Evolutionary conservation across 1,140 invertebrate genomes (phyloP).

Genomic region (Bombus superbus): DNA sequence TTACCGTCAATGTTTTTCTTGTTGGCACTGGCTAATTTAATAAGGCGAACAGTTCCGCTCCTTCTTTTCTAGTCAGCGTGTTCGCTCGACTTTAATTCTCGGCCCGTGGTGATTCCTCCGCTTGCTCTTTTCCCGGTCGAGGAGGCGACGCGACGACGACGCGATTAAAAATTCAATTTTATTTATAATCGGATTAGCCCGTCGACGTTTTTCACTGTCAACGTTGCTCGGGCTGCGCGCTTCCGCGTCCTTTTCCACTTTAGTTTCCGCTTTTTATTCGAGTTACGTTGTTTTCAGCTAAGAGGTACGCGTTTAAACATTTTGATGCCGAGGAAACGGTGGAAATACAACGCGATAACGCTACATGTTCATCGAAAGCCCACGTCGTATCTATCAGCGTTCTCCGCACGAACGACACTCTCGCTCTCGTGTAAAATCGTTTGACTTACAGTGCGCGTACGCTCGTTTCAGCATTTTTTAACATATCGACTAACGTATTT

Average conservation of each 20-base stretch:
- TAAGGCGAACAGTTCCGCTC: conserved; percentile 18
- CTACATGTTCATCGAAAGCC: background rate
- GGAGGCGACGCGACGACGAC: background rate
- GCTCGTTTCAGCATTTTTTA: no score
- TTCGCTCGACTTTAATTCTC: conserved; percentile 41
- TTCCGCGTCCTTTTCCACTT: background rate
- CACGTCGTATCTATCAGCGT: background rate
- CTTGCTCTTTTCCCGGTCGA: no score
- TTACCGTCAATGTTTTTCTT: conserved; percentile 37
- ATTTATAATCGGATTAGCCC: conserved; percentile 45
- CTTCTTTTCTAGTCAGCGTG: background rate
- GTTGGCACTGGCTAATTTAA: conserved; percentile 29
- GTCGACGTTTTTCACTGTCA: conserved; percentile 24
- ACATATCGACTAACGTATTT: background rate
- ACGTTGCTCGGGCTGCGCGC: background rate
- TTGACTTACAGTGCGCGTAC: no score
- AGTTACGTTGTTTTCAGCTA: conserved; percentile 18
- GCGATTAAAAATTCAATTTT: conserved; percentile 51
- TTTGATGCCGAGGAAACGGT: background rate
- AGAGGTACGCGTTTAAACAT: background rate
- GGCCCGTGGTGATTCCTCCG: background rate
- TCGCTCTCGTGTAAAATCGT: background rate
- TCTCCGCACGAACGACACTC: background rate
- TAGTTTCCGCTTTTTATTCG: background rate
- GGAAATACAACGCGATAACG: background rate